A percentile compares a stretch with the other conserved stretches of the same genome.
These are phyloP conservation scores for Ornithorhynchus anatinus DNA, from an alignment of 2,113 vertebrate genomes.

Conservation along the genomic window DNA sequence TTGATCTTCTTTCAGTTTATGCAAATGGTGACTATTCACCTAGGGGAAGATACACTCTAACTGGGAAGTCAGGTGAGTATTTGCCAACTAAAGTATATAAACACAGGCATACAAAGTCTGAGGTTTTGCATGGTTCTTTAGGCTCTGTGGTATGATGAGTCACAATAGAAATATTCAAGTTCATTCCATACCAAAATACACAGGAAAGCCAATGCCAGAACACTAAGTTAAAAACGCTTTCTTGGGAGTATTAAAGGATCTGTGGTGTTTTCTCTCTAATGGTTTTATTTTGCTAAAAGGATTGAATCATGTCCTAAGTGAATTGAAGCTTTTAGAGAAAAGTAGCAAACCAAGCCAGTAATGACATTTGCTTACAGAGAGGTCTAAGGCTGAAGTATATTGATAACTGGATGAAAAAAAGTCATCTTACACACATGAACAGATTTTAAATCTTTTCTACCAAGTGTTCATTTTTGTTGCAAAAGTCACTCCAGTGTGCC, in stretches of 20 bases:
- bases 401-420: conserved; percentile 46
- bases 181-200: conserved; percentile 23
- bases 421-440: conserved; percentile 45
- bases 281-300: conserved; percentile 26
- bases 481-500: conserved; percentile 51
- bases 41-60: conserved; percentile 19
- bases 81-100: conserved; percentile 22
- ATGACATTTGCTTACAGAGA: conserved; percentile 48
- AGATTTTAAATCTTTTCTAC: conserved; percentile 42
- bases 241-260: conserved; percentile 5
- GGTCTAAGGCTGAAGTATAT: conserved; percentile 30
- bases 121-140: neutral
- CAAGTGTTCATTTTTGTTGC: conserved; percentile 20
- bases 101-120: neutral
- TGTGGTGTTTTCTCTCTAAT: conserved; percentile 16
- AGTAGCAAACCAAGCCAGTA: conserved; percentile 21
- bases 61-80: conserved; percentile 20
- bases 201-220: neutral
- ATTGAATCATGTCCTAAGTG: conserved; percentile 21
- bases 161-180: too few species aligned
- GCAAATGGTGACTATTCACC: too few species aligned
- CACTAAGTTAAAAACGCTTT: neutral
- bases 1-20: too few species aligned
- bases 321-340: conserved; percentile 24
- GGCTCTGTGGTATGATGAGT: too few species aligned